Percentiles rank a stretch among this genome's conserved stretches.
These are phyloP conservation scores for Erebia aethiops DNA, from an alignment of 2,888 invertebrate genomes.

Conservation along the genomic window DNA sequence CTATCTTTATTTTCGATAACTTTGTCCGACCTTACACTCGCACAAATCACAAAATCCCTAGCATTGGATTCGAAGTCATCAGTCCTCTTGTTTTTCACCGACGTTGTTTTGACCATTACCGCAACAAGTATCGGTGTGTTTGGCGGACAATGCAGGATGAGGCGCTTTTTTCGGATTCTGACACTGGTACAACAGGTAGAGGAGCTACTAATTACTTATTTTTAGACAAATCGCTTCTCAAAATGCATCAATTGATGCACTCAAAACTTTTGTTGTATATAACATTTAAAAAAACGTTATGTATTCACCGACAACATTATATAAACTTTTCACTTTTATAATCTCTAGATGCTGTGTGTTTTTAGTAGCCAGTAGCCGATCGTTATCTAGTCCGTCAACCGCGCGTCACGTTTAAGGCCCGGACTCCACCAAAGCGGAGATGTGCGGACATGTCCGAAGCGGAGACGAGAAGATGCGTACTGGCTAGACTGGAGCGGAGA, in stretches of 20 bases:
- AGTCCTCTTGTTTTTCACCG: background rate
- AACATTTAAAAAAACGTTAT: too few relatives aligned
- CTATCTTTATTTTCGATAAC: background rate
- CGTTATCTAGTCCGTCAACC: too few relatives aligned
- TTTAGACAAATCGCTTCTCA: background rate
- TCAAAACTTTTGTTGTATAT: too few relatives aligned
- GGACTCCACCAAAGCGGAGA: too few relatives aligned
- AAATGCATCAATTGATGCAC: background rate
- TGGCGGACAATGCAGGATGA: background rate
- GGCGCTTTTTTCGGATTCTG: conserved; percentile 2
- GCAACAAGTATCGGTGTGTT: conserved; percentile 4
- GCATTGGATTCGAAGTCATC: conserved; percentile 11
- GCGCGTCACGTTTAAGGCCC: too few relatives aligned
- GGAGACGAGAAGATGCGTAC: too few relatives aligned
- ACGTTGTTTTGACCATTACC: conserved; percentile 10
- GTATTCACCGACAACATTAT: too few relatives aligned
- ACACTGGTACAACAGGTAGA: conserved; percentile 6
- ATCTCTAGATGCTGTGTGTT: too few relatives aligned
- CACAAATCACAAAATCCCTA: background rate
- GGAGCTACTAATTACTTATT: background rate
- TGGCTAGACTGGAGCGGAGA: too few relatives aligned
- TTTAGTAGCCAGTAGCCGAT: too few relatives aligned
- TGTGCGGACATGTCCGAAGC: too few relatives aligned
- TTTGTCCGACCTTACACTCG: background rate
- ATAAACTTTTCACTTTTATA: too few relatives aligned